Base-by-base conservation (phyloP, 2,888 invertebrate genomes). In the Polydrusus tereticollis region DNA sequence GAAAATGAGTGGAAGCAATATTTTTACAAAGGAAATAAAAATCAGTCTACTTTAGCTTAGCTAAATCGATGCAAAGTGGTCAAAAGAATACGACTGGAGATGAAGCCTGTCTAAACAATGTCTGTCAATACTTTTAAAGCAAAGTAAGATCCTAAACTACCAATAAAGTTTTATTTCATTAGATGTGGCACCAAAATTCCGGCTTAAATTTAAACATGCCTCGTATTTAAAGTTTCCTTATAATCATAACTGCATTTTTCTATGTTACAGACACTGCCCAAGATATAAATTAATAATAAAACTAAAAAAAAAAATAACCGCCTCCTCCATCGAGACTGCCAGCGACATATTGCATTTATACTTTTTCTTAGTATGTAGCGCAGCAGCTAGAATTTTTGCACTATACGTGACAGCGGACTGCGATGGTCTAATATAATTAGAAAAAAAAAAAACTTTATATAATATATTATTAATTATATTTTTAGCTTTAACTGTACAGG, bases 241-340 rank as follows among this genome's bases (percentile, higher is more conserved):
- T n/a, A n/a, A n/a, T 80, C 78, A 7, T 36, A 33, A 57, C 20
- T 23, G 21, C 20, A 12, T 52, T 59, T 67, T 68, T 68, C 72
- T 71, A 72, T 77, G 47, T 82, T 81, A 68, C 72, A 85, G 84
- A 81, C 80, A 83, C 82, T 84, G 83, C 84, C 84, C 78, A 78
- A 74, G 73, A 73, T 33, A 67, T 36, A 66, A 58, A n/a, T n/a
- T n/a, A n/a, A 43, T 65, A 62, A 68, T 69, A 72, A 72, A 78
- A 74, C 73, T 77, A 76, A 78, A 77, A 75, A 65, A 77, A 74
- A 76, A 75, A 73, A n/a, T 26, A 77, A 79, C 78, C 80, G 83
- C 83, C 84, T 84, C 83, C 84, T 84, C 84, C 84, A 83, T 83
- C 82, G 84, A 83, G 84, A 85, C 85, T 85, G 85, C 85, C 85